Evolutionary conservation across 2,797 vertebrate genomes (phyloP), one percentile per base, ranked within the genome.

Genomic region (Myiothlypis coronata): DNA sequence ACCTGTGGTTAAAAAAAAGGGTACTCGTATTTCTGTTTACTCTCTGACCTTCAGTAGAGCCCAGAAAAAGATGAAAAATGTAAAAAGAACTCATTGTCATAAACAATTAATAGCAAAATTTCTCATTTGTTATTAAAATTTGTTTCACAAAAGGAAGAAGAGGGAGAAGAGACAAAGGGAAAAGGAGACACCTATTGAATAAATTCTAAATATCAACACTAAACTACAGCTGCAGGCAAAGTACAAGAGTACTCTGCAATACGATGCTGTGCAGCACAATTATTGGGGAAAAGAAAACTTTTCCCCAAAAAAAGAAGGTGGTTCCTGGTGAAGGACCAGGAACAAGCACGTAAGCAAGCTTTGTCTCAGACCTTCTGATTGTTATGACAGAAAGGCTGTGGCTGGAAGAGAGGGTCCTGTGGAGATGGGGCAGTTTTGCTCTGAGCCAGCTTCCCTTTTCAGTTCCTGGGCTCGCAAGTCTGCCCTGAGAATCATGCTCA

Each of bases 81-180:
- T 27, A 60, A 72, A 55, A 14, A 44, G 15, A 6, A 5, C 44
- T 69, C 7, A 37, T 59, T 70, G 8, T 44, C n/a, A 61, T 10
- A 83, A 15, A 12, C 8, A 63, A 34, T 76, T 78, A 56, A 65
- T 20, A 72, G 7, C 9, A n/a, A 49, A 60, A 8, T 55, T 75
- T 64, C 47, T 57, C 10, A 67, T 53, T 80, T 74, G 4, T 39
- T 89, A 77, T 70, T 39, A 69, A 69, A 61, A 3, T 41, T 87
- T 49, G 21, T 0, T 1, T 57, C 12, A 52, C 2, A 59, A 21
- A 35, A 72, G 34, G 24, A 75, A 41, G 26, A 83, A 32, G 15
- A 63, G 3, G 7, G 14, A 57, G 46, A 53, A 84, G 8, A 43
- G 37, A 43, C 0, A 0, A 53, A 67, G 4, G 9, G 11, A 43